These are phyloP conservation scores for Operophtera brumata DNA, from an alignment of 2,888 invertebrate species.

Conservation along the genomic window DNA sequence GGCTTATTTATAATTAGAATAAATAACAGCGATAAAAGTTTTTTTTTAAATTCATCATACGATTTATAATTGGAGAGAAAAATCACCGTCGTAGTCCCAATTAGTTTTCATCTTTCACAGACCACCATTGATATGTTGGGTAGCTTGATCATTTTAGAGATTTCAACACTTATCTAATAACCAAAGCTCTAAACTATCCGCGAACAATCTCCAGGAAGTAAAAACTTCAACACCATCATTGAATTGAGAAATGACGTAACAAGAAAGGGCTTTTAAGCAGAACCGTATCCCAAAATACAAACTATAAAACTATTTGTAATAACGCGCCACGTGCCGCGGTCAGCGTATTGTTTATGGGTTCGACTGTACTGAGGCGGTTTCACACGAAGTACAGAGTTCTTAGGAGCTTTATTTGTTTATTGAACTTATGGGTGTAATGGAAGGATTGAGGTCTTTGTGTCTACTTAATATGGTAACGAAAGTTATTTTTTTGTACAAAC, in stretches of 20 bases:
- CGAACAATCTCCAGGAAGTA: constrained; percentile 1
- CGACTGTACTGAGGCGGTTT: constrained; percentile 16
- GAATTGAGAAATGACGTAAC: constrained; percentile 4
- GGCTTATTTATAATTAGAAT: no score
- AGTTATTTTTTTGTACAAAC: no score
- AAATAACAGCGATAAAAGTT: no score
- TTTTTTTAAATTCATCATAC: no score
- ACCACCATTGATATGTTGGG: background rate
- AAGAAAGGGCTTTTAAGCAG: constrained; percentile 29
- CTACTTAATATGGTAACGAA: no score
- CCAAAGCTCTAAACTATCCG: background rate
- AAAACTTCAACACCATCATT: constrained; percentile 14
- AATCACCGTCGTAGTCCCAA: no score
- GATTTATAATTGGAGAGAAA: no score
- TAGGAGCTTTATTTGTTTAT: constrained; percentile 1
- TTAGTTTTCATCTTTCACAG: no score
- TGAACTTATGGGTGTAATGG: background rate
- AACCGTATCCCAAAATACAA: constrained; percentile 30
- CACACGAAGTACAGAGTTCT: constrained; percentile 18
- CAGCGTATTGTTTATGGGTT: constrained; percentile 30
- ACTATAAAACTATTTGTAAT: constrained; percentile 32
- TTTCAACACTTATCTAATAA: constrained; percentile 2
- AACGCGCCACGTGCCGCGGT: constrained; percentile 30
- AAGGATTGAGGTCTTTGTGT: background rate
- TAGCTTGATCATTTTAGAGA: background rate